Conservation (phyloP, 2,888 invertebrate genomes). For the Microdon myrmicae region DNA sequence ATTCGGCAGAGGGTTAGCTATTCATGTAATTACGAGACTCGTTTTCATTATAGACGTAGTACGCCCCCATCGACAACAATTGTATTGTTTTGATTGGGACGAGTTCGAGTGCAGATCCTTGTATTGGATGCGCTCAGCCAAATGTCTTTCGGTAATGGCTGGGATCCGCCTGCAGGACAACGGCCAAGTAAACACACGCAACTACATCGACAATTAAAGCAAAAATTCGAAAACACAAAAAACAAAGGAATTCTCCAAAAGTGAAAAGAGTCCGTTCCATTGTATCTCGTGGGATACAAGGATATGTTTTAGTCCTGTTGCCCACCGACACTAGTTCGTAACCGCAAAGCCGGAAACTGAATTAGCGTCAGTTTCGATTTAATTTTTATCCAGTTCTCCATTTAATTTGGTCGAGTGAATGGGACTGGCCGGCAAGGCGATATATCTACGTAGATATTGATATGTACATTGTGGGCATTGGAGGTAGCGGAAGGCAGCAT, state of each 20-base stretch:
- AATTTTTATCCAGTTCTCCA: slow-evolving; percentile 50
- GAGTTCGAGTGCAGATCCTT: slow-evolving; percentile 38
- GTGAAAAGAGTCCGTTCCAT: slow-evolving; percentile 30
- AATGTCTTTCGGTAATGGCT: slow-evolving; percentile 50
- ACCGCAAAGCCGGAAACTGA: slow-evolving; percentile 52
- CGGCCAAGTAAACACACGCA: no score
- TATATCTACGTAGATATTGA: no score
- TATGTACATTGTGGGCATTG: no score
- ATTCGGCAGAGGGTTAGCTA: no score
- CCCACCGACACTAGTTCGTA: slow-evolving; percentile 46
- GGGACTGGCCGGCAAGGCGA: slow-evolving; percentile 1
- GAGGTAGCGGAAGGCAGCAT: no score
- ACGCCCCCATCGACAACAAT: slow-evolving; percentile 3
- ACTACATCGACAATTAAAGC: no score
- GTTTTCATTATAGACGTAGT: slow-evolving; percentile 42
- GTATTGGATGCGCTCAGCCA: slow-evolving; percentile 46
- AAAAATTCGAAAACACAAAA: slow-evolving; percentile 1
- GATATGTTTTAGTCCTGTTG: slow-evolving; percentile 45
- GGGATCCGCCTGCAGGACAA: slow-evolving; percentile 1
- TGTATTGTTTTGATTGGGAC: slow-evolving; percentile 8
- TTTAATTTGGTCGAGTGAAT: slow-evolving; percentile 10
- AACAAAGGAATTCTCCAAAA: slow-evolving; percentile 5
- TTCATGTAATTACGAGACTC: slow-evolving; percentile 53
- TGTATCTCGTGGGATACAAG: slow-evolving; percentile 35
- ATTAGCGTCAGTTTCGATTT: slow-evolving; percentile 52